These are phyloP conservation scores for Dendroctonus valens DNA, from an alignment of 1,140 invertebrate species.

Conservation along the genomic window DNA sequence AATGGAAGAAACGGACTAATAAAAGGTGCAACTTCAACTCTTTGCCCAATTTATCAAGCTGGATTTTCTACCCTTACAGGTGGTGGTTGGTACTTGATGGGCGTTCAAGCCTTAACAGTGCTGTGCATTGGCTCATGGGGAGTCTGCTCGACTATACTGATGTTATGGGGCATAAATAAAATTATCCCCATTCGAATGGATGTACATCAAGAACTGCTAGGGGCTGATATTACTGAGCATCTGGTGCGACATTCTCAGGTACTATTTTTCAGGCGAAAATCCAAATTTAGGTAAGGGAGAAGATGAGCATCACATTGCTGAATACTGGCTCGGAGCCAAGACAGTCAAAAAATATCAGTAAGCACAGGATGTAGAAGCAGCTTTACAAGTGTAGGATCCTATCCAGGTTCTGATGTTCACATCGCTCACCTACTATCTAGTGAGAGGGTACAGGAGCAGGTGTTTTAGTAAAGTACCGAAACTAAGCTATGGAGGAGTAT, in stretches of 20 bases:
- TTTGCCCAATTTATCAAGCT: background rate
- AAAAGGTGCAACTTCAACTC: slow-evolving; percentile 59
- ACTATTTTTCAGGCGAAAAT: slow-evolving; percentile 13
- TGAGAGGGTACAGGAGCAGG: too few species aligned
- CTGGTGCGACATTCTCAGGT: slow-evolving; percentile 65
- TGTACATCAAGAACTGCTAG: slow-evolving; percentile 78
- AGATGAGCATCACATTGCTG: too few species aligned
- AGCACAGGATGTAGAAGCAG: too few species aligned
- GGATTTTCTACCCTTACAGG: slow-evolving; percentile 53
- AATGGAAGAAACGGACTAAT: slow-evolving; percentile 74
- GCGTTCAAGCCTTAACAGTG: slow-evolving; percentile 72
- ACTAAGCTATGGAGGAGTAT: too few species aligned
- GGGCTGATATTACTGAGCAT: slow-evolving; percentile 86
- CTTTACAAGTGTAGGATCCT: too few species aligned
- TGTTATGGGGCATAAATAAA: slow-evolving; percentile 76
- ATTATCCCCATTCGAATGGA: slow-evolving; percentile 81
- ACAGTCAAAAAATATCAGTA: too few species aligned
- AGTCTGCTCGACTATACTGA: slow-evolving; percentile 62
- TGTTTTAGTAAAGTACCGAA: too few species aligned
- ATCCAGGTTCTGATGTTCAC: too few species aligned
- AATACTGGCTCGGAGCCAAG: too few species aligned
- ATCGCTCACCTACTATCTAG: too few species aligned
- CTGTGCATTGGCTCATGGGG: slow-evolving; percentile 74
- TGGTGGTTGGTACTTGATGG: slow-evolving; percentile 83
- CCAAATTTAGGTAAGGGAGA: background rate